Percentiles rank a stretch among this genome's conserved stretches.
Conservation (phyloP, 2,888 invertebrate species). For the Sesia apiformis region DNA sequence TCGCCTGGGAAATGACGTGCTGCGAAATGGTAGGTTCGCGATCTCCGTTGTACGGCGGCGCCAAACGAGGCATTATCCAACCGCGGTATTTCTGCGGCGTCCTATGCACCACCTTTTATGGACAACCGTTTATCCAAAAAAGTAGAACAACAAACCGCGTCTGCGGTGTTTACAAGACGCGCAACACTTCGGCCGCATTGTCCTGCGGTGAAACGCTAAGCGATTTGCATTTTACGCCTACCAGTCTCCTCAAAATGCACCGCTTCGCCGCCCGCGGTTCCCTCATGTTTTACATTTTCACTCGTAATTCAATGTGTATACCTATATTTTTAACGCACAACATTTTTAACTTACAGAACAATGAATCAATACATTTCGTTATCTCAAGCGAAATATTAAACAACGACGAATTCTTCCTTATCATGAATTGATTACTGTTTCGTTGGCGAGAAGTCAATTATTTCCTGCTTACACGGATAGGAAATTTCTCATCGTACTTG, state of each 20-base stretch:
- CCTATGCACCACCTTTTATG: constrained; percentile 63
- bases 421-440: constrained; percentile 16
- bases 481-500: constrained; percentile 8
- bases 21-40: constrained; percentile 9
- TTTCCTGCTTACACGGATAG: constrained; percentile 18
- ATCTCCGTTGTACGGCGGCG: constrained; percentile 51
- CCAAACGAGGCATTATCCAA: constrained; percentile 59
- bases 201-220: constrained; percentile 55
- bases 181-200: constrained; percentile 64
- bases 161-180: constrained; percentile 64
- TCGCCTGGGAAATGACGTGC: too few relatives aligned
- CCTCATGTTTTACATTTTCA: constrained; percentile 44
- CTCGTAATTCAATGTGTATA: constrained; percentile 14
- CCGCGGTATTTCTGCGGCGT: constrained; percentile 59
- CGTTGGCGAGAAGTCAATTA: constrained; percentile 14
- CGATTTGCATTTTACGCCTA: constrained; percentile 66
- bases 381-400: constrained; percentile 15
- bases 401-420: constrained; percentile 18
- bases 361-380: constrained; percentile 8
- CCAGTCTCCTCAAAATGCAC: constrained; percentile 18
- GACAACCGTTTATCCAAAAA: constrained; percentile 68
- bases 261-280: constrained; percentile 17
- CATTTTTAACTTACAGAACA: constrained; percentile 4
- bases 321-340: constrained; percentile 2
- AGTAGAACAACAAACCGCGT: constrained; percentile 66